Base-by-base conservation (phyloP, 2,797 vertebrate species). In the Philypnodon macrostomus region DNA sequence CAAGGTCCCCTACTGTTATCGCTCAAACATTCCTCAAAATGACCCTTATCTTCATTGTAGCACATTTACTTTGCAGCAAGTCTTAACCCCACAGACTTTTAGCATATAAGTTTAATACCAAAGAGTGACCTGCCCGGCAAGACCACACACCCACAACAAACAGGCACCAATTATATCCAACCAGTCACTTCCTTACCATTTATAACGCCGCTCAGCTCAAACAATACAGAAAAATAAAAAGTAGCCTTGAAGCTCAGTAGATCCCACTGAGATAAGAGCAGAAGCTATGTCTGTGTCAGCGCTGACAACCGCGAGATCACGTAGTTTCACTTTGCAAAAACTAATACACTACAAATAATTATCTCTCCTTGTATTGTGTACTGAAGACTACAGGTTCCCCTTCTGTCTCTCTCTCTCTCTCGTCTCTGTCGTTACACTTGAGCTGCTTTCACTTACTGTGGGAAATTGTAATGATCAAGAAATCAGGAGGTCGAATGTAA, bases 371-470 rank as follows among this genome's bases (percentile, higher is more conserved):
- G 48, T 71, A 63, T 46, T 63, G 58, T 67, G 29, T 26, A 80
- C n/a, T n/a, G 58, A 73, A 72, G 75, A 80, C 81, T 78, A 75
- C 79, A 89, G 90, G 90, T 91, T 88, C 71, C 83, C 63, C 75
- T 65, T 34, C 41, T 14, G 33, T 47, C 41, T 40, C 7, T 33
- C 24, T 51, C 46, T 51, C 42, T 47, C 60, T 42, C 55, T 79
- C 41, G 47, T 70, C 67, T 73, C 75, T 73, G 70, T 82, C 72
- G 81, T 87, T 88, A 83, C 82, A 70, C 85, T 83, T 70, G 63
- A 78, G 86, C 79, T 88, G 69, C 84, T 57, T 86, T 85, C 67
- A 75, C 3, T 40, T 53, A 57, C 46, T 13, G 44, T 79, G 54
- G 67, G 70, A 77, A 61, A 77, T 44, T 24, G 36, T 17, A 17